phyloP scores from a whole-genome alignment of 2,113 vertebrate species.

The Pelusios castaneus region DNA sequence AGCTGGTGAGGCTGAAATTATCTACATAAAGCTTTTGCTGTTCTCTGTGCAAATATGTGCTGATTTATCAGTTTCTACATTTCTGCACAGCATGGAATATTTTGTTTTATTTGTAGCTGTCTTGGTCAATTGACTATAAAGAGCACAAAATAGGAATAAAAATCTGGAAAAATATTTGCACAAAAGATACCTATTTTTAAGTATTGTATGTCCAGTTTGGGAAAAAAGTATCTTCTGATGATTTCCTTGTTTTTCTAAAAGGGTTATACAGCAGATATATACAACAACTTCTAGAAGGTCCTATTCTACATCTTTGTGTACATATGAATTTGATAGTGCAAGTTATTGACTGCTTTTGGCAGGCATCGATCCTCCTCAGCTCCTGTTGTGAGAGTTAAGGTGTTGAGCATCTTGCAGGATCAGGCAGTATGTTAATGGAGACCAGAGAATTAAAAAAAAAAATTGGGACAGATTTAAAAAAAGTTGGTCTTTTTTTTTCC shows the following conservation, averaged over 20 bases:
- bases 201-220: not conserved
- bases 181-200: conserved; percentile 14
- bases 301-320: not conserved
- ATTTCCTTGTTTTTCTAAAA: not conserved
- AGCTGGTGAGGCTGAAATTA: not conserved
- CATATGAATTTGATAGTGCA: not conserved
- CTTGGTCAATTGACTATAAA: not conserved
- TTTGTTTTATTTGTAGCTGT: not conserved
- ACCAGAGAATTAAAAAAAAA: not conserved
- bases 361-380: not conserved
- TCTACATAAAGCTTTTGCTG: not conserved
- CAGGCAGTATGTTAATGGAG: not conserved
- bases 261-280: not conserved
- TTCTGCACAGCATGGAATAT: not conserved
- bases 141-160: not conserved
- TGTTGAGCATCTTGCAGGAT: not conserved
- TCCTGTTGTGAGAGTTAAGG: not conserved
- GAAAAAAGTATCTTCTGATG: not conserved
- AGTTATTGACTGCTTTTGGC: not conserved
- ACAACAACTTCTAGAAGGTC: not conserved
- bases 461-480: not conserved
- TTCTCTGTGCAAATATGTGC: not conserved
- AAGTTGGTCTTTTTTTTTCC: not conserved
- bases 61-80: not conserved
- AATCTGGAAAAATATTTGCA: not conserved